Percentiles rank a stretch among this genome's conserved stretches.
These are phyloP conservation scores for Basileuterus tristriatus DNA, from an alignment of 2,797 vertebrate genomes.

Conservation along the genomic window DNA sequence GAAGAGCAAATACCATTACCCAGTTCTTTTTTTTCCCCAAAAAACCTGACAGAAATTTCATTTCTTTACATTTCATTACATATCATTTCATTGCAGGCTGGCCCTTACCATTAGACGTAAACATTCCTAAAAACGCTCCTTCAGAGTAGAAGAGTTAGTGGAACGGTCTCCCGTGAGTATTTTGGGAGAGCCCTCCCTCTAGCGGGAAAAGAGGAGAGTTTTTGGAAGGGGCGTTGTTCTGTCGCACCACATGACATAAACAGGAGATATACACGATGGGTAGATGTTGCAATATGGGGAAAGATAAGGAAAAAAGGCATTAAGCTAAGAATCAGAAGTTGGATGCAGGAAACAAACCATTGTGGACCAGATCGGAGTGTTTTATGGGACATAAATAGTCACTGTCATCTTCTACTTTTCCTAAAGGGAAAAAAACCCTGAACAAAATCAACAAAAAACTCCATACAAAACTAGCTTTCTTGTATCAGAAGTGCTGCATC, in stretches of 20 bases:
- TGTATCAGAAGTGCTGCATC: not conserved
- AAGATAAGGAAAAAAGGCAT: not conserved
- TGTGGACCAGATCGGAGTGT: not conserved
- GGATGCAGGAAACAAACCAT: not conserved
- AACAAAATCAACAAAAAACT: not conserved
- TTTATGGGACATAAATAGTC: not conserved
- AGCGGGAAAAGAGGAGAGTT: not conserved
- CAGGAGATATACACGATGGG: accelerated
- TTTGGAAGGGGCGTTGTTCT: not conserved
- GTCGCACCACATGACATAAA: not conserved
- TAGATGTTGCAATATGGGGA: not conserved
- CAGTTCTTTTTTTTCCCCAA: not conserved
- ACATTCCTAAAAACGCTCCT: too few relatives aligned
- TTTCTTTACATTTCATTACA: not conserved
- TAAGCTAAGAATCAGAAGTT: not conserved
- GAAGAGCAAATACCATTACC: not conserved
- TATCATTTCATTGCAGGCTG: not conserved
- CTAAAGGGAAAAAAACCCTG: accelerated
- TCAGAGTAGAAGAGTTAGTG: not conserved
- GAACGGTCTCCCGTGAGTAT: not conserved
- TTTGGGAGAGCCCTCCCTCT: not conserved
- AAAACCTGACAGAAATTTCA: not conserved
- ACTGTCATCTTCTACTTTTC: not conserved
- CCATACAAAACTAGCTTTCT: not conserved
- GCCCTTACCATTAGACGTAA: not conserved